Evolutionary conservation across 2,113 vertebrate species (phyloP).

Genomic region (Pontoporia blainvillei): DNA sequence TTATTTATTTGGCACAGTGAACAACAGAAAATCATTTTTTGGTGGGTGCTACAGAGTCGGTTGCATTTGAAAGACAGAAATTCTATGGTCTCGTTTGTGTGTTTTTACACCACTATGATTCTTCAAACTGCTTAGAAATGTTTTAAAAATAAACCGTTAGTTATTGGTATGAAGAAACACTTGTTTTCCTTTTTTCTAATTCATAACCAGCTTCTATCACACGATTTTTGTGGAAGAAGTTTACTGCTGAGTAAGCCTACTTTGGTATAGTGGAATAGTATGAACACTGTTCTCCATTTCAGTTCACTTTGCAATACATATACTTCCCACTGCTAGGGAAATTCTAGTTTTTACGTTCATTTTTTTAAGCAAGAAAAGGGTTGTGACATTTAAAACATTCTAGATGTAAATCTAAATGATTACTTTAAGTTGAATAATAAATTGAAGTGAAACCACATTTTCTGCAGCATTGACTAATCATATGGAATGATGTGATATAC

Average conservation of each 20-base stretch:
- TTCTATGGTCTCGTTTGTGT: not conserved
- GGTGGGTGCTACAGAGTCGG: not conserved
- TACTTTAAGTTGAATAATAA: not conserved
- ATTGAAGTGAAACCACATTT: not conserved
- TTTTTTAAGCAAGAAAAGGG: not conserved
- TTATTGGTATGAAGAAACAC: not conserved
- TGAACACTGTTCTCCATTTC: not conserved
- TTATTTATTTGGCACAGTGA: not conserved
- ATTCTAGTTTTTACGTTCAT: not conserved
- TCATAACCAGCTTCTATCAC: constrained; percentile 15
- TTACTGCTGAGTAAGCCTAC: constrained; percentile 4
- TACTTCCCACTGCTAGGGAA: not conserved
- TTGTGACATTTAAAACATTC: not conserved
- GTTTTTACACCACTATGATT: not conserved
- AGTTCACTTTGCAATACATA: not conserved
- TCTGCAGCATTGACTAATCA: not conserved
- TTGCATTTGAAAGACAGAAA: not conserved
- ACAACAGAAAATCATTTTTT: not conserved
- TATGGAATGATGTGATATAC: not conserved
- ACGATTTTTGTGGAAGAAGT: constrained; percentile 6
- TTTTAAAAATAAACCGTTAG: constrained; percentile 11
- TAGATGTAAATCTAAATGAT: not conserved
- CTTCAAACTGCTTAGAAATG: not conserved
- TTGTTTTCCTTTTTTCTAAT: not conserved
- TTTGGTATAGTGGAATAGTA: not conserved